Percentiles rank a stretch among this genome's conserved stretches.
Evolutionary conservation across 2,113 vertebrate species (phyloP).

Genomic region (Mus spicilegus): DNA sequence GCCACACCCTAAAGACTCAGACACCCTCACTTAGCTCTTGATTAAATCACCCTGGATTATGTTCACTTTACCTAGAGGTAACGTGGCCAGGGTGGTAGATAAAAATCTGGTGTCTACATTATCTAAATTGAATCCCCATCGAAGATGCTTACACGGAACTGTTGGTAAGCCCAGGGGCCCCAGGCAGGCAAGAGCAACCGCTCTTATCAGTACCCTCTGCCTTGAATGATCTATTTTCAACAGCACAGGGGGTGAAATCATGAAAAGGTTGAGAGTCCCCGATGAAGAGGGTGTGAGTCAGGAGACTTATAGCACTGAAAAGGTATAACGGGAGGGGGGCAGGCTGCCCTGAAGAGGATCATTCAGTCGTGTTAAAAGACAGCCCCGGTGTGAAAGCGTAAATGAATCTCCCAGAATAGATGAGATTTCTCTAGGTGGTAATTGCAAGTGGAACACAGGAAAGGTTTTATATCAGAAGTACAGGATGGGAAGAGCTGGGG

Average conservation of each 20-base stretch:
- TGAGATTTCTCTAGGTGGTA: slow-evolving; percentile 63
- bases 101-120: slow-evolving; percentile 70
- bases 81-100: not conserved
- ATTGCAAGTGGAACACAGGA: slow-evolving; percentile 34
- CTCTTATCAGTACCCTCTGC: slow-evolving; percentile 54
- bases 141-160: slow-evolving; percentile 30
- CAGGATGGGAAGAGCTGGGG: slow-evolving; percentile 33
- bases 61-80: not conserved
- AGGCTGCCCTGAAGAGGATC: slow-evolving; percentile 35
- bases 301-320: slow-evolving; percentile 37
- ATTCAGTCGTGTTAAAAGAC: slow-evolving; percentile 56
- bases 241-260: slow-evolving; percentile 31
- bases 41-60: slow-evolving; percentile 44
- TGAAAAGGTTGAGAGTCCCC: not conserved
- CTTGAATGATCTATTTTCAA: slow-evolving; percentile 62
- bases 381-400: slow-evolving; percentile 17
- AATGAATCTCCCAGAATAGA: slow-evolving; percentile 66
- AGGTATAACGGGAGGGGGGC: not conserved
- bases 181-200: not conserved
- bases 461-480: slow-evolving; percentile 36
- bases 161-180: slow-evolving; percentile 36
- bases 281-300: not conserved
- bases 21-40: not conserved
- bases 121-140: slow-evolving; percentile 77
- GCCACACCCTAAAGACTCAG: not conserved